Evolutionary conservation across 2,113 vertebrate genomes (phyloP).

Genomic region (Lota lota): DNA sequence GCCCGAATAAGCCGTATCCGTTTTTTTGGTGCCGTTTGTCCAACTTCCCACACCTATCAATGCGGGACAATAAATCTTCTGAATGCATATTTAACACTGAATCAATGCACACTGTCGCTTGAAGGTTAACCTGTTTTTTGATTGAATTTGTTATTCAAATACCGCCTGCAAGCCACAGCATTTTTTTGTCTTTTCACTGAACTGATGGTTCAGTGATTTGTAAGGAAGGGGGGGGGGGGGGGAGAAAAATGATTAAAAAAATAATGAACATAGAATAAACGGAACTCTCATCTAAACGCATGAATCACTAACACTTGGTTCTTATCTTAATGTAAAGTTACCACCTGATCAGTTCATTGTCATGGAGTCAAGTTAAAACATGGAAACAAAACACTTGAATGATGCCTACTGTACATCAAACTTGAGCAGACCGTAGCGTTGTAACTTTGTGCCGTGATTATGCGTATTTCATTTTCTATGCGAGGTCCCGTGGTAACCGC

Average conservation of each 20-base stretch:
- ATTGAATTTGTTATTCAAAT: slow-evolving; percentile 64
- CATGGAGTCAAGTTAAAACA: too few species aligned
- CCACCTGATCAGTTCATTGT: too few species aligned
- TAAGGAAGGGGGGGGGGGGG: neutral
- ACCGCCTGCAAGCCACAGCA: slow-evolving; percentile 16
- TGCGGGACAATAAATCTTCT: slow-evolving; percentile 67
- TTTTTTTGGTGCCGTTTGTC: slow-evolving; percentile 48
- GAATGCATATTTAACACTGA: slow-evolving; percentile 67
- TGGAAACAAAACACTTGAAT: too few species aligned
- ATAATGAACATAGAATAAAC: slow-evolving; percentile 19
- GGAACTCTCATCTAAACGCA: neutral
- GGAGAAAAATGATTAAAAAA: slow-evolving; percentile 10
- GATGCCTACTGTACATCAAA: too few species aligned
- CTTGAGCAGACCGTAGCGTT: too few species aligned
- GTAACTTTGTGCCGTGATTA: too few species aligned
- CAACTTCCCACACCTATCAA: slow-evolving; percentile 46
- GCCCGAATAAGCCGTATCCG: slow-evolving; percentile 21
- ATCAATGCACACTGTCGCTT: slow-evolving; percentile 61
- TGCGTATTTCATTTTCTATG: too few species aligned
- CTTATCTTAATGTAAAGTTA: too few species aligned
- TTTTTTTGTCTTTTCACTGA: slow-evolving; percentile 34
- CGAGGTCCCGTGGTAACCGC: too few species aligned
- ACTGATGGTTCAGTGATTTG: slow-evolving; percentile 34
- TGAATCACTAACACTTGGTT: neutral
- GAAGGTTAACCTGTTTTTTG: slow-evolving; percentile 67